Conservation (phyloP, 2,113 vertebrate genomes). For the Panthera uncia region DNA sequence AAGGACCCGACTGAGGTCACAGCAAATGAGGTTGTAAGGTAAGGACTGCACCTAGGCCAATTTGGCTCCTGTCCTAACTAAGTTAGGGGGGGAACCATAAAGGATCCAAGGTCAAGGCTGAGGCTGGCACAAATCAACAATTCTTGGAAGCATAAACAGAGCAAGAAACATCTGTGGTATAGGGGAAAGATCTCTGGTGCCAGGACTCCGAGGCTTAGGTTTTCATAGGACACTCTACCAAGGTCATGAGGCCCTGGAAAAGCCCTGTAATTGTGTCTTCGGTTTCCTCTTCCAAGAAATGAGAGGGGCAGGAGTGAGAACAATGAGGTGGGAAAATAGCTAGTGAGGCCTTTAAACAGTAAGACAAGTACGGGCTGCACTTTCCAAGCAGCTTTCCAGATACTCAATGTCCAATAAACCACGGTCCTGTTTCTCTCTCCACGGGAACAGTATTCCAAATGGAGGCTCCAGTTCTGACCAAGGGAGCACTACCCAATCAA, state of each 20-base stretch:
- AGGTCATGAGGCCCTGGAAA: neutral
- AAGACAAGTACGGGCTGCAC: neutral
- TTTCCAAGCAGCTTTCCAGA: neutral
- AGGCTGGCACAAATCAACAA: neutral
- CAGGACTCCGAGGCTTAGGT: neutral
- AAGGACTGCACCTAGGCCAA: neutral
- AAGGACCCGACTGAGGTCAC: neutral
- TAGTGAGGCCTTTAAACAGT: neutral
- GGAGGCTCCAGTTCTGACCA: neutral
- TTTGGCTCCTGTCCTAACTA: neutral
- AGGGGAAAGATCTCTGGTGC: neutral
- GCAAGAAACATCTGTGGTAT: fast-evolving
- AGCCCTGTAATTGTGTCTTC: neutral
- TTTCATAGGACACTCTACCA: neutral
- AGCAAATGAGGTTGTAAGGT: fast-evolving
- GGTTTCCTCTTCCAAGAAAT: neutral
- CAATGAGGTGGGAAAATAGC: neutral
- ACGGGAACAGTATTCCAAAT: neutral
- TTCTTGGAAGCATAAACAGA: neutral
- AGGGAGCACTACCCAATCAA: neutral
- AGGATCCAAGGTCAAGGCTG: neutral
- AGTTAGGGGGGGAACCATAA: neutral
- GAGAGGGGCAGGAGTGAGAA: neutral
- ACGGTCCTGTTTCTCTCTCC: neutral
- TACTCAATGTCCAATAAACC: neutral